phyloP scores from a whole-genome alignment of 2,797 vertebrate species.

The Thripadectes ignobilis region DNA sequence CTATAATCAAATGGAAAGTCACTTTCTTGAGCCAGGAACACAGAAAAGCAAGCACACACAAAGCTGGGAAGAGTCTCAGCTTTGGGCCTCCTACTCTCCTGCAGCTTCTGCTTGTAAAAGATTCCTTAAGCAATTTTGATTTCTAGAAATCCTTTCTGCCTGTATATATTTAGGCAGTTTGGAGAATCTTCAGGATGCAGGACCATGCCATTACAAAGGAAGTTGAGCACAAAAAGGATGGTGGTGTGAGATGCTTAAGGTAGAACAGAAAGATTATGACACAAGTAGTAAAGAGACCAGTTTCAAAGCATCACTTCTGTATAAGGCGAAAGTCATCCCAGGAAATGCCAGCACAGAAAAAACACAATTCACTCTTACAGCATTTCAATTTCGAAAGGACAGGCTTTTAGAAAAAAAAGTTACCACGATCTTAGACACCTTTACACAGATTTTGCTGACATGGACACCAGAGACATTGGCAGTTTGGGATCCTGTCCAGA shows the following conservation, averaged over 20 bases:
- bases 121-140: not conserved
- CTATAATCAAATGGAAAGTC: conserved; percentile 19
- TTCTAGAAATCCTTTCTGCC: not conserved
- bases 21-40: not conserved
- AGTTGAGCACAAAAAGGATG: not conserved
- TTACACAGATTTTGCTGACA: not conserved
- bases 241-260: not conserved
- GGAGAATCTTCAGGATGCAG: not conserved
- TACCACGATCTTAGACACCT: not conserved
- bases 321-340: not conserved
- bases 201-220: not conserved
- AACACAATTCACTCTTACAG: not conserved
- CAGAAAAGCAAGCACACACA: not conserved
- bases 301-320: conserved; percentile 1
- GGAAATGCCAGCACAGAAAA: not conserved
- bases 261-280: not conserved
- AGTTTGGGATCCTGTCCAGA: not conserved
- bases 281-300: not conserved
- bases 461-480: not conserved
- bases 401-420: not conserved
- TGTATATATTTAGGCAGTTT: not conserved
- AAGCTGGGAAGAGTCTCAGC: not conserved
- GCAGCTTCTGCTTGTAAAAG: not conserved
- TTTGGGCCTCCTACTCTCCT: not conserved
- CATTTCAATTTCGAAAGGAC: not conserved